Evolutionary conservation across 92 coral and sea anemone species (phyloP).

Genomic region (Zoanthus sociatus): DNA sequence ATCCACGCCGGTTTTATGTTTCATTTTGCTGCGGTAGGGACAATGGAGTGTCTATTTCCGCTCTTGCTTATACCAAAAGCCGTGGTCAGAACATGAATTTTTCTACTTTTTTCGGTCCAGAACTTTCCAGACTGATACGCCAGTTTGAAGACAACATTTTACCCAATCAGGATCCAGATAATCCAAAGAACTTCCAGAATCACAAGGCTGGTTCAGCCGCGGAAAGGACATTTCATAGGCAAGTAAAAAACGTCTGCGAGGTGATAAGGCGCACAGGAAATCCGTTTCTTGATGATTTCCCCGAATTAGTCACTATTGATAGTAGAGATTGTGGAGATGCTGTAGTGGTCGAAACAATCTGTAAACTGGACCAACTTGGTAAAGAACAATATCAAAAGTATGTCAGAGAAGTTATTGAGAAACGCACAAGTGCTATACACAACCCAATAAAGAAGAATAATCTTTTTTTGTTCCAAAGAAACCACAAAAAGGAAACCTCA

Average conservation of each 20-base stretch:
- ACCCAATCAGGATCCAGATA: conserved; percentile 46
- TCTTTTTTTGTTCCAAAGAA: too few relatives aligned
- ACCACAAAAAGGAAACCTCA: too few relatives aligned
- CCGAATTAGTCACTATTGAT: conserved; percentile 65
- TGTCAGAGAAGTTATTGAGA: not conserved
- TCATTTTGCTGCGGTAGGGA: too few relatives aligned
- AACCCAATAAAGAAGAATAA: too few relatives aligned
- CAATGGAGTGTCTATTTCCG: too few relatives aligned
- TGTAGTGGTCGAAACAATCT: conserved; percentile 41
- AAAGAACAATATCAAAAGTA: not conserved
- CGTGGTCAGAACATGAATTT: too few relatives aligned
- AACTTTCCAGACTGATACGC: conserved; percentile 45
- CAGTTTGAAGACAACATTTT: conserved; percentile 57
- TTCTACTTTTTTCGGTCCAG: conserved; percentile 68
- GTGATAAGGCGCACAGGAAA: conserved; percentile 57
- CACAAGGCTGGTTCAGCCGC: conserved; percentile 60
- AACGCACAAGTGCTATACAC: too few relatives aligned
- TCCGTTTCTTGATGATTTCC: conserved; percentile 72
- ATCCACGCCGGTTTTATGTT: too few relatives aligned
- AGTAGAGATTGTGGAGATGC: conserved; percentile 65
- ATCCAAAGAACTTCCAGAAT: conserved; percentile 29
- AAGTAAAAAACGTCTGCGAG: conserved; percentile 47
- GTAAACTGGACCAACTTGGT: not conserved
- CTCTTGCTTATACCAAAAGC: too few relatives aligned
- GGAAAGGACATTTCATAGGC: conserved; percentile 54